A percentile compares a stretch with the other conserved stretches of the same genome.
Evolutionary conservation across 2,888 invertebrate species (phyloP).

Genomic region (Nebria brevicollis): DNA sequence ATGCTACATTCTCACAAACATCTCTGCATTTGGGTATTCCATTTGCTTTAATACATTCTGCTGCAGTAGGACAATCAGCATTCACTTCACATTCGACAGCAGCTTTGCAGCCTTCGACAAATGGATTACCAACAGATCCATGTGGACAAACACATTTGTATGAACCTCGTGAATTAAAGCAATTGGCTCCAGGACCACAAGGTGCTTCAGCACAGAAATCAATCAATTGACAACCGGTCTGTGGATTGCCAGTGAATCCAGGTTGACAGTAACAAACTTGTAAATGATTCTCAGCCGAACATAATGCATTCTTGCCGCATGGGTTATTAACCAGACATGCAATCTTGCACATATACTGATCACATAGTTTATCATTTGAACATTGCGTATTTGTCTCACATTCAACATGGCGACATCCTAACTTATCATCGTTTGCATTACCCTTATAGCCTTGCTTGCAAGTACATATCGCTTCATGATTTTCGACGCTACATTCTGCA

Average conservation of each 20-base stretch:
- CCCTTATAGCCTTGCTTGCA: conserved; percentile 85
- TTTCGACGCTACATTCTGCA: conserved; percentile 78
- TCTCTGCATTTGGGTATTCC: conserved; percentile 84
- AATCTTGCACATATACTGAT: conserved; percentile 84
- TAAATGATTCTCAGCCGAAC: conserved; percentile 83
- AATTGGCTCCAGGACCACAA: conserved; percentile 83
- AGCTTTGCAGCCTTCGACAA: conserved; percentile 82
- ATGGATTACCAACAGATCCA: conserved; percentile 86
- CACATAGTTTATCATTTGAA: conserved; percentile 84
- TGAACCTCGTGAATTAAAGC: conserved; percentile 81
- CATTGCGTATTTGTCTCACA: conserved; percentile 79
- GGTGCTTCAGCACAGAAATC: conserved; percentile 83
- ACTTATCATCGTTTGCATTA: conserved; percentile 75
- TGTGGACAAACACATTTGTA: conserved; percentile 83
- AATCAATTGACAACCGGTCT: conserved; percentile 75
- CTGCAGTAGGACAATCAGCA: conserved; percentile 82
- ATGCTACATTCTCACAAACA: conserved; percentile 80
- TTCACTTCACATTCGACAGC: conserved; percentile 84
- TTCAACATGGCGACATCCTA: conserved; percentile 83
- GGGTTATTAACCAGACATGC: conserved; percentile 85
- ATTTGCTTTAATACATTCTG: conserved; percentile 78
- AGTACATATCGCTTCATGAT: conserved; percentile 79
- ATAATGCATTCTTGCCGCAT: conserved; percentile 86
- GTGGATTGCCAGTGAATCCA: conserved; percentile 84
- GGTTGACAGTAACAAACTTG: conserved; percentile 88